These are phyloP conservation scores for Lomographa bimaculata DNA, from an alignment of 2,888 invertebrate genomes.

Conservation along the genomic window DNA sequence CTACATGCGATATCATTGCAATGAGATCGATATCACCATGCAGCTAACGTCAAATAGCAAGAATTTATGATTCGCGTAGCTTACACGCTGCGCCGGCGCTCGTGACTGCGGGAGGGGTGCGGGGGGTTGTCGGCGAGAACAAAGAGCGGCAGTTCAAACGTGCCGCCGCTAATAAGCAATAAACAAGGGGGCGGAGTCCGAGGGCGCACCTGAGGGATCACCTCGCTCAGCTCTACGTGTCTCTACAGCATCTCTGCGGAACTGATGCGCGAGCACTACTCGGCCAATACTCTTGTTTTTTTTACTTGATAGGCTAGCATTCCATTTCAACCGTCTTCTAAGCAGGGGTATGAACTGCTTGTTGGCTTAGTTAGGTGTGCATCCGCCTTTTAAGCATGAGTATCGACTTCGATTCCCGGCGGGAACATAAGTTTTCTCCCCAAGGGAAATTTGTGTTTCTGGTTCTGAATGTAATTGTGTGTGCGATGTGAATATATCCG, in stretches of 20 bases:
- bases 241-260: conserved; percentile 31
- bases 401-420: too few species aligned
- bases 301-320: too few species aligned
- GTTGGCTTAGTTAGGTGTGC: too few species aligned
- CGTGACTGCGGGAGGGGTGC: conserved; percentile 63
- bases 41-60: conserved; percentile 77
- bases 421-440: too few species aligned
- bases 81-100: conserved; percentile 63
- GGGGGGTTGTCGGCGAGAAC: conserved; percentile 71
- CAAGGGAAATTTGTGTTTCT: too few species aligned
- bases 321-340: too few species aligned
- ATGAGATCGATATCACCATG: conserved; percentile 74
- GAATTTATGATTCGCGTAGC: conserved; percentile 79
- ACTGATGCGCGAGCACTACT: conserved; percentile 35
- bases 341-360: too few species aligned
- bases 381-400: too few species aligned
- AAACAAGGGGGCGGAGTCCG: conserved; percentile 81
- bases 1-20: conserved; percentile 69
- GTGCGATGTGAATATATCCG: too few species aligned
- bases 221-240: conserved; percentile 54
- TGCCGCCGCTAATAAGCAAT: conserved; percentile 83
- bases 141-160: conserved; percentile 78
- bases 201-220: conserved; percentile 79
- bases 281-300: conserved; percentile 11
- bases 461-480: too few species aligned